phyloP scores from a whole-genome alignment of 2,797 vertebrate species.

The Cottoperca gobio region DNA sequence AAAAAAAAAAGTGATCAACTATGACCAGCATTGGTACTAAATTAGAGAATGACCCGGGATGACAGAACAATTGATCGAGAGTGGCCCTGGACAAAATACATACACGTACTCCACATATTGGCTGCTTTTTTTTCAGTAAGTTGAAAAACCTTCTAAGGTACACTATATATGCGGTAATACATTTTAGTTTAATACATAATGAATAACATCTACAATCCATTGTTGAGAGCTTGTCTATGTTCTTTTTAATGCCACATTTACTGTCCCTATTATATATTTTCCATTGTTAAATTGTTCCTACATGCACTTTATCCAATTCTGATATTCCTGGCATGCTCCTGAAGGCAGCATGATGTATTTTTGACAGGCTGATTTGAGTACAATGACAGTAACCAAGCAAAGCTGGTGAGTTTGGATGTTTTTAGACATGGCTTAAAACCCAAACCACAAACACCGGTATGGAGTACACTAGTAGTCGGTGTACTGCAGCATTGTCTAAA shows the following conservation, averaged over 20 bases:
- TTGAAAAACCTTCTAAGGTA: background rate
- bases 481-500: background rate
- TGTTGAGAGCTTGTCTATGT: background rate
- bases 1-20: background rate
- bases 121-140: background rate
- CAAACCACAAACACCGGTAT: background rate
- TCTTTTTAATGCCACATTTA: background rate
- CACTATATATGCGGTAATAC: too few species aligned
- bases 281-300: background rate
- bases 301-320: background rate
- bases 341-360: background rate
- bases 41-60: slow-evolving; percentile 9
- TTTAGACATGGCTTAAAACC: background rate
- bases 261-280: background rate
- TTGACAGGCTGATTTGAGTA: background rate
- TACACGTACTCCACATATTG: background rate
- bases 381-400: background rate
- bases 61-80: slow-evolving; percentile 28
- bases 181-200: background rate
- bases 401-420: background rate
- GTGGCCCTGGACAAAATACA: slow-evolving; percentile 6
- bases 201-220: background rate
- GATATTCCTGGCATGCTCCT: background rate
- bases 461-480: background rate
- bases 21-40: background rate